Evolutionary conservation across 1,140 invertebrate species (phyloP).

Genomic region (Plodia interpunctella): DNA sequence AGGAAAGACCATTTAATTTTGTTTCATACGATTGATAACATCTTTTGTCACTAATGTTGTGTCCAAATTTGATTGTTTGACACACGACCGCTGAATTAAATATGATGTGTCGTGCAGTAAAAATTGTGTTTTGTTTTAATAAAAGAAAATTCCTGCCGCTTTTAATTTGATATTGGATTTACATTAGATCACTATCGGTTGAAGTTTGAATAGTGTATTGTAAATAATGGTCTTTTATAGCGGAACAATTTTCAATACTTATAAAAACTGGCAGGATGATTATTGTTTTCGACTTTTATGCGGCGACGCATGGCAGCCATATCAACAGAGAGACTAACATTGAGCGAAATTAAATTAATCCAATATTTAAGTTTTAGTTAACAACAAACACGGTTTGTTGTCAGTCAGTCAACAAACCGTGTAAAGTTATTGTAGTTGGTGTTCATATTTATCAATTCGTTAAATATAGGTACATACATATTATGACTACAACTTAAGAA

Average conservation of each 20-base stretch:
- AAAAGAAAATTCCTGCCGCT: slow-evolving; percentile 13
- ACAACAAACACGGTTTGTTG: no score
- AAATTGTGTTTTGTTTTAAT: slow-evolving; percentile 28
- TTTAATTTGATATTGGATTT: slow-evolving; percentile 4
- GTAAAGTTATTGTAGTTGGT: no score
- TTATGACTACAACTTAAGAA: no score
- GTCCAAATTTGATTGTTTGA: slow-evolving; percentile 28
- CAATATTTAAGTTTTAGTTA: no score
- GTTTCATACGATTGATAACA: slow-evolving; percentile 28
- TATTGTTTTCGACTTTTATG: neutral
- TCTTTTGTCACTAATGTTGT: slow-evolving; percentile 25
- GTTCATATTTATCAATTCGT: no score
- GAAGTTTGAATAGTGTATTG: neutral
- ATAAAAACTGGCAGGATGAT: neutral
- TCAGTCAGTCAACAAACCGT: no score
- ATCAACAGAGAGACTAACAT: no score
- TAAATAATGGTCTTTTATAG: neutral
- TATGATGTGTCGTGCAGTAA: slow-evolving; percentile 14
- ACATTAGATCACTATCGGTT: neutral
- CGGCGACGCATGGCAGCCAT: no score
- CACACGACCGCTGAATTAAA: slow-evolving; percentile 20
- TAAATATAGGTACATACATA: no score
- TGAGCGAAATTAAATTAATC: no score
- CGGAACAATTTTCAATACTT: neutral
- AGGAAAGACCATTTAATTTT: slow-evolving; percentile 31